phyloP scores from a whole-genome alignment of 2,888 invertebrate species.

The Clusia tigrina region DNA sequence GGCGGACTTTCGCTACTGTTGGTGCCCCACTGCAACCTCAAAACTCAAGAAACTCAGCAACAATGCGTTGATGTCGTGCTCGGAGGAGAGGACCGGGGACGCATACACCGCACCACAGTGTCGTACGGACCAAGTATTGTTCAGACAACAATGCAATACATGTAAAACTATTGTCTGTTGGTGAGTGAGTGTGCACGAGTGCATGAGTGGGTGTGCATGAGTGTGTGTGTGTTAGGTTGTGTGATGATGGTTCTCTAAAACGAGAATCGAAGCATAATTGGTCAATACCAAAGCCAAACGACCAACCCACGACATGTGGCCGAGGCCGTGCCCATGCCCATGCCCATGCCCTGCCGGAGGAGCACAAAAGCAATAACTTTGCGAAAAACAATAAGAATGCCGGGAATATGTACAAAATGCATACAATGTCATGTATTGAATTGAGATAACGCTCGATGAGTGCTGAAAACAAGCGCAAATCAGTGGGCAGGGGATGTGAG shows the following conservation, averaged over 20 bases:
- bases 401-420: slow-evolving; percentile 48
- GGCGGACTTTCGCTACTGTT: no score
- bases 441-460: slow-evolving; percentile 1
- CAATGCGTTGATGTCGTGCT: background rate
- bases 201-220: background rate
- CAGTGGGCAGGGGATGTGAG: no score
- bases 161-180: background rate
- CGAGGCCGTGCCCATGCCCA: background rate
- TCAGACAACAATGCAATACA: background rate
- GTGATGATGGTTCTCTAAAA: no score
- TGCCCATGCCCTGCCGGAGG: background rate
- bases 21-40: background rate
- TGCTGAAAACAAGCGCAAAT: background rate
- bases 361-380: slow-evolving; percentile 1
- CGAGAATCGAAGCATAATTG: background rate
- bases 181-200: background rate
- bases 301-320: background rate
- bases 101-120: background rate
- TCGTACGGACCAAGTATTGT: background rate
- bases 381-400: slow-evolving; percentile 6
- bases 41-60: background rate
- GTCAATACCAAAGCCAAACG: background rate
- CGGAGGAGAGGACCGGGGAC: background rate
- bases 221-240: background rate
- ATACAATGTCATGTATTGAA: slow-evolving; percentile 46